A percentile compares a stretch with the other conserved stretches of the same genome.
These are phyloP conservation scores for Xanthostigma xanthostigma DNA, from an alignment of 2,888 invertebrate species.

Conservation along the genomic window DNA sequence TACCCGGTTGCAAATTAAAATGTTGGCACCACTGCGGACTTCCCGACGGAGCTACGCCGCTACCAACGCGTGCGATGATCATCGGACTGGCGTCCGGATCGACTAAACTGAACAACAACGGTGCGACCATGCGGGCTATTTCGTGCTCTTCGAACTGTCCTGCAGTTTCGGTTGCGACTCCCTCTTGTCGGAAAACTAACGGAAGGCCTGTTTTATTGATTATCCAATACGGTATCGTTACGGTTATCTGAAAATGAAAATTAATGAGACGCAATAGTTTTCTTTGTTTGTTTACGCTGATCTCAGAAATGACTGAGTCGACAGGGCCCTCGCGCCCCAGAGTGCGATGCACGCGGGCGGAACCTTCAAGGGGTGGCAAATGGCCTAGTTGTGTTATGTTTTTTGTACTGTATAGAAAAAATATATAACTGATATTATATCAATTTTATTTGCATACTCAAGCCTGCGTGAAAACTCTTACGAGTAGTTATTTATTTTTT, in stretches of 20 bases:
- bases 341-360: too few relatives aligned
- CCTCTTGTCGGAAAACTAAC: constrained; percentile 87
- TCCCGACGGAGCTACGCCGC: constrained; percentile 37
- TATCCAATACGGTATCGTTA: constrained; percentile 86
- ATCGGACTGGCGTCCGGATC: constrained; percentile 76
- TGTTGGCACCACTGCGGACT: constrained; percentile 67
- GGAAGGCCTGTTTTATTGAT: constrained; percentile 92
- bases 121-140: constrained; percentile 79
- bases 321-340: too few relatives aligned
- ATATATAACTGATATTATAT: too few relatives aligned
- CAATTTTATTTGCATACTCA: too few relatives aligned
- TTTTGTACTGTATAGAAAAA: too few relatives aligned
- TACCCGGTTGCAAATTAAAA: constrained; percentile 71
- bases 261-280: too few relatives aligned
- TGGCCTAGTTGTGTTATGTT: too few relatives aligned
- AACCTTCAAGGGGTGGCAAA: too few relatives aligned
- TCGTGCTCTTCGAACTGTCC: constrained; percentile 95
- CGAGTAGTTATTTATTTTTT: too few relatives aligned
- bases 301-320: neutral
- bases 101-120: constrained; percentile 84
- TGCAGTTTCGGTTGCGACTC: constrained; percentile 56
- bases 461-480: too few relatives aligned
- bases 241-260: constrained; percentile 38
- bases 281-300: too few relatives aligned
- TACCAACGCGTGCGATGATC: constrained; percentile 63